Evolutionary conservation across 2,888 invertebrate species (phyloP).

Genomic region (Allophyes oxyacanthae): DNA sequence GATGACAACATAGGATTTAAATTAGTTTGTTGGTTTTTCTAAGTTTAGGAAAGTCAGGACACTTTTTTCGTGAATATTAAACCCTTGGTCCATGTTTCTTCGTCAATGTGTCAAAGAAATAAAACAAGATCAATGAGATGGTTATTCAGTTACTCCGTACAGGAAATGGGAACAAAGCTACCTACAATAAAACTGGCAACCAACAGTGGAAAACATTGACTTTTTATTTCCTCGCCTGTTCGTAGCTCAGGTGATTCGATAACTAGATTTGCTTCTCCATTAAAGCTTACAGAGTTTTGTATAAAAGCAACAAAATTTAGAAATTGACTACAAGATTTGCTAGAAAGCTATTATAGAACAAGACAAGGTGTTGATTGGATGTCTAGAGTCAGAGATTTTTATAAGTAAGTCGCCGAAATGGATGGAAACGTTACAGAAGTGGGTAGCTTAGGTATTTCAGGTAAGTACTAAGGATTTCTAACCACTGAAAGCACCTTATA

Average conservation of each 20-base stretch:
- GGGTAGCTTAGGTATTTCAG: no score
- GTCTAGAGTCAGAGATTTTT: background rate
- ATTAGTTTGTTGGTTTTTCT: no score
- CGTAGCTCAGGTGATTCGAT: constrained; percentile 20
- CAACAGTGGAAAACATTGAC: constrained; percentile 9
- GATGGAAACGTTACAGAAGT: no score
- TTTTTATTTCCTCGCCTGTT: constrained; percentile 20
- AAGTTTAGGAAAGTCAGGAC: no score
- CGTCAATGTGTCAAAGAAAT: no score
- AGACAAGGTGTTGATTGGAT: constrained; percentile 7
- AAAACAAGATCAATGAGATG: constrained; percentile 1
- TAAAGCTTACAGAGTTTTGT: constrained; percentile 19
- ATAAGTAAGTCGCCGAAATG: no score
- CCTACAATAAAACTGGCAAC: constrained; percentile 23
- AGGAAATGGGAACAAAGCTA: constrained; percentile 26
- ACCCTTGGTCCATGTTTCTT: no score
- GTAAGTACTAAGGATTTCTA: no score
- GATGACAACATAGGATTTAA: no score
- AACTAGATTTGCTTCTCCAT: constrained; percentile 28
- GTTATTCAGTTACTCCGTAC: constrained; percentile 10
- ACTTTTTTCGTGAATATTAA: no score
- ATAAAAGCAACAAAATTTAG: constrained; percentile 16
- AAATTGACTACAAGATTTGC: background rate
- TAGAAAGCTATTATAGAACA: no score
- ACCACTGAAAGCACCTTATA: no score